Base-by-base conservation (phyloP, 2,113 vertebrate genomes). In the Grammomys surdaster region DNA sequence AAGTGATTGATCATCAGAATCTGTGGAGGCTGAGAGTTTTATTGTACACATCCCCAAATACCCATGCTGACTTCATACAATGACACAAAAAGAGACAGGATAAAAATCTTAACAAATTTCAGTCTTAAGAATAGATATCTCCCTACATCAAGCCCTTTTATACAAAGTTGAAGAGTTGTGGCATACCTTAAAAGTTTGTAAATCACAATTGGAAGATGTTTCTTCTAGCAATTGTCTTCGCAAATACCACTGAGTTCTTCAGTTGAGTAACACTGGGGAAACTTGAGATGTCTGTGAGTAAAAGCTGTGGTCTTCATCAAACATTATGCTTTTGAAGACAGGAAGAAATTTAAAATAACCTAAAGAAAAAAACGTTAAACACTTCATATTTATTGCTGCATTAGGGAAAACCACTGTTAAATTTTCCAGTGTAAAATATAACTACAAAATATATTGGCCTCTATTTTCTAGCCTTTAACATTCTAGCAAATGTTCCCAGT, bases 21-120 rank as follows among this genome's bases (percentile, higher is more conserved):
- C 11, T 89, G 95, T 89, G 90, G 77, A 93, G 90, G 88, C 97
- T 96, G 58, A 97, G 75, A 96, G 40, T 75, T 84, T 92, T 72
- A 96, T 95, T 96, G 84, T 77, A 94, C 1, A 28, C 76, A 46
- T 95, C 95, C 72, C 73, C 84, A 90, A 92, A 84, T 90, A 76
- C 60, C 96, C 92, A 96, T 22, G n/a, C 81, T 94, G 86, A 84
- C 88, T 97, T 97, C 85, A 96, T 22, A 96, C 92, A 94, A 90
- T 92, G 51, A 82, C 92, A 96, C 36, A 92, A 92, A 96, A 95
- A 93, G 56, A 78, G 48, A 78, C 63, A 54, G 46, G 40, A 88
- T 80, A 65, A 93, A 93, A 96, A 89, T 75, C 92, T 89, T 93
- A 95, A 93, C 85, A 96, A 86, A 96, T 19, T 89, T 96, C 60